These are phyloP conservation scores for Bradynema listronoti DNA, from an alignment of 1,140 invertebrate species.

Conservation along the genomic window DNA sequence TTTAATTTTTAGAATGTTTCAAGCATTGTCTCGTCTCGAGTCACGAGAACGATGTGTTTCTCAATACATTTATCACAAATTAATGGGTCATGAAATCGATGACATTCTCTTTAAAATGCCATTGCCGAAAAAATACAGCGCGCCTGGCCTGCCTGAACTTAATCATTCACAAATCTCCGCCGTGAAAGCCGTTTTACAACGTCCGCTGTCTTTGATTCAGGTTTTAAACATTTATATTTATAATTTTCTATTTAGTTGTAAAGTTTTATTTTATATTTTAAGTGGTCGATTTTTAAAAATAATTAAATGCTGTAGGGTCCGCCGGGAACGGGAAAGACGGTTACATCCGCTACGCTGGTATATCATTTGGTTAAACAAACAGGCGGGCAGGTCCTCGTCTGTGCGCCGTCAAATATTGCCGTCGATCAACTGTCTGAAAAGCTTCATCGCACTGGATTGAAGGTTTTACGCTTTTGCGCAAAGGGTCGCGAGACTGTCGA, in stretches of 20 bases:
- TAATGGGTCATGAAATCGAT: slow-evolving; percentile 92
- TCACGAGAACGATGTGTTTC: slow-evolving; percentile 92
- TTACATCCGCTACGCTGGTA: slow-evolving; percentile 97
- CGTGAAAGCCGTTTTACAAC: slow-evolving; percentile 93
- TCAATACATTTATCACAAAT: slow-evolving; percentile 89
- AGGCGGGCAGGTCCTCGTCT: slow-evolving; percentile 84
- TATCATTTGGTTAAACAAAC: slow-evolving; percentile 92
- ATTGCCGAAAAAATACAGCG: slow-evolving; percentile 73
- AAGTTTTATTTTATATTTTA: slow-evolving; percentile 14
- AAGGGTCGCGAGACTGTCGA: slow-evolving; percentile 97
- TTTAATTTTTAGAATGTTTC: slow-evolving; percentile 73
- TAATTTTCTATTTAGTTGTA: slow-evolving; percentile 20
- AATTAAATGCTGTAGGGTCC: slow-evolving; percentile 22
- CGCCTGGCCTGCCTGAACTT: slow-evolving; percentile 89
- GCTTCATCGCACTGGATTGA: slow-evolving; percentile 91
- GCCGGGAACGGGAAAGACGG: slow-evolving; percentile 71
- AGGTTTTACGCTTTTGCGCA: slow-evolving; percentile 88
- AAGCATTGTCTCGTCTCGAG: slow-evolving; percentile 86
- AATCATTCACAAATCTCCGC: slow-evolving; percentile 93
- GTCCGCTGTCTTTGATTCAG: slow-evolving; percentile 93
- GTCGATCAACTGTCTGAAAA: slow-evolving; percentile 98
- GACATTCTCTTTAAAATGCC: slow-evolving; percentile 69
- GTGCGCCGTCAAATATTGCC: slow-evolving; percentile 96
- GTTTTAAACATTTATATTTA: slow-evolving; percentile 59
- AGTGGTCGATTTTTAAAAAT: slow-evolving; percentile 17